These are phyloP conservation scores for Dryas iulia DNA, from an alignment of 1,140 invertebrate species.

Conservation along the genomic window DNA sequence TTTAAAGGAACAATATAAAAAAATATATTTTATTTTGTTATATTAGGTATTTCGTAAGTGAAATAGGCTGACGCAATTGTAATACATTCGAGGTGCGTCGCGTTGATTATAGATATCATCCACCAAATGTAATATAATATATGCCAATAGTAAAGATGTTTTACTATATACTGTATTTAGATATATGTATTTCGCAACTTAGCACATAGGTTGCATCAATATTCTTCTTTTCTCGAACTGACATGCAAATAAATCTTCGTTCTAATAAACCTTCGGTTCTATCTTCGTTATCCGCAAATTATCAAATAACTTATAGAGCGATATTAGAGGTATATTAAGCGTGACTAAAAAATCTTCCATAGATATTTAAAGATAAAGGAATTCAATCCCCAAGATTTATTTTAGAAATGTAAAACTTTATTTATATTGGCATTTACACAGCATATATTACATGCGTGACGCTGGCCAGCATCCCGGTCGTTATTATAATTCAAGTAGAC, in stretches of 20 bases:
- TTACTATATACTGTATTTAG: no score
- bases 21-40: no score
- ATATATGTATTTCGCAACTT: not conserved
- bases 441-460: slow-evolving; percentile 29
- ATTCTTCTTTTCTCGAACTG: no score
- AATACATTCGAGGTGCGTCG: not conserved
- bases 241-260: no score
- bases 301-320: not conserved
- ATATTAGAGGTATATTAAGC: not conserved
- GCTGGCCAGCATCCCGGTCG: slow-evolving; percentile 50
- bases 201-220: not conserved
- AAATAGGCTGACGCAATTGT: not conserved
- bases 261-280: no score
- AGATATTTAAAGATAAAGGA: not conserved
- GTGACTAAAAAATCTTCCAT: not conserved
- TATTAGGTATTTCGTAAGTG: no score
- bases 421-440: slow-evolving; percentile 54
- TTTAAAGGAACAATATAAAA: no score
- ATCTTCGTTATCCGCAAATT: not conserved
- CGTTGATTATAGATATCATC: no score
- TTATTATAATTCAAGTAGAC: slow-evolving; percentile 55
- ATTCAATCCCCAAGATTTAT: not conserved
- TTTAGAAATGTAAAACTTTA: slow-evolving; percentile 40
- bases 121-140: no score
- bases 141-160: no score